phyloP scores from a whole-genome alignment of 1,140 invertebrate genomes.

The Galleria mellonella region DNA sequence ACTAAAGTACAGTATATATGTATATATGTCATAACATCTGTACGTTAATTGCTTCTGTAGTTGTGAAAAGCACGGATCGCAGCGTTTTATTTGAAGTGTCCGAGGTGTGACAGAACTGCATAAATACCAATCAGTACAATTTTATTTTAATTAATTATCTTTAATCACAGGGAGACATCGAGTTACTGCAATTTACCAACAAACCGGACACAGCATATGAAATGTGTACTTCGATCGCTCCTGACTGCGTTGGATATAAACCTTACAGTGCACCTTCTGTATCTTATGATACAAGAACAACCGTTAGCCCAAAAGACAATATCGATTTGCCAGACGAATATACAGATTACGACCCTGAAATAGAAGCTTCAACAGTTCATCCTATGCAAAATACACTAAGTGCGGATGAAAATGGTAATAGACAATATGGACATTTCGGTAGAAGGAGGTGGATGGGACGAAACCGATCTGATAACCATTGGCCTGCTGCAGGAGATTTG shows the following conservation, averaged over 20 bases:
- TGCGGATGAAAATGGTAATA: conserved; percentile 5
- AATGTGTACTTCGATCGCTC: conserved; percentile 80
- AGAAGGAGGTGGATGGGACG: conserved; percentile 19
- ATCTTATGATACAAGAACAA: no score
- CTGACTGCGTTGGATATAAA: conserved; percentile 73
- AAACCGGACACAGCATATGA: conserved; percentile 88
- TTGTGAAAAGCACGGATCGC: no score
- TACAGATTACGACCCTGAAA: no score
- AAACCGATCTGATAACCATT: conserved; percentile 32
- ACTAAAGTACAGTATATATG: no score
- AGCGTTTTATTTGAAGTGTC: no score
- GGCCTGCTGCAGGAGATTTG: conserved; percentile 21
- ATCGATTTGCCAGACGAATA: no score
- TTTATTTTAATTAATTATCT: conserved; percentile 19
- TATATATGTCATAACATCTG: no score
- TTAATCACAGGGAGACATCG: conserved; percentile 87
- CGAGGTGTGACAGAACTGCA: no score
- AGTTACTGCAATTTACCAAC: conserved; percentile 82
- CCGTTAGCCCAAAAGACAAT: no score
- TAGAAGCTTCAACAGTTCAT: not conserved
- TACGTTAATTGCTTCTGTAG: no score
- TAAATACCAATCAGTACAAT: no score
- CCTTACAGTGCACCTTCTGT: no score
- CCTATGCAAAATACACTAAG: conserved; percentile 7
- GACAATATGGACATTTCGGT: conserved; percentile 9